phyloP scores from a whole-genome alignment of 2,113 vertebrate species.

The Forbesichthys agassizii region DNA sequence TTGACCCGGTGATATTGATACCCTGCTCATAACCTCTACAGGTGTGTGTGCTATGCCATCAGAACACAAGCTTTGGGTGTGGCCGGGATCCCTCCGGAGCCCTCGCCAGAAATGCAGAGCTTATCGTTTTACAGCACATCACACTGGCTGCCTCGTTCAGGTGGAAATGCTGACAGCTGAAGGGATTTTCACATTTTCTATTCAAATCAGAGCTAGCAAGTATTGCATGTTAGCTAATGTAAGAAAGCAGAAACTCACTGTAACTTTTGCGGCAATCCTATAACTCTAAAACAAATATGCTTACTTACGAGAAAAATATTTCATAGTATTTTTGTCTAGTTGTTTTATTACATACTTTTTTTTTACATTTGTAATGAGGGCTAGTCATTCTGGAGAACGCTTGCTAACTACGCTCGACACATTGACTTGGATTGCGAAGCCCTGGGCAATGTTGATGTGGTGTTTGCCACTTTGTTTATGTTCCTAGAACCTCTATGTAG shows the following conservation, averaged over 20 bases:
- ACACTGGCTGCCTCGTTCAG: slow-evolving; percentile 12
- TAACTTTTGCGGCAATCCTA: background rate
- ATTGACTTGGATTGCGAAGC: too few species aligned
- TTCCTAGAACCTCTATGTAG: too few species aligned
- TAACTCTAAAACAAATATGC: too few species aligned
- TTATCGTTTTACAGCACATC: slow-evolving; percentile 45
- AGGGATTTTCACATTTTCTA: slow-evolving; percentile 17
- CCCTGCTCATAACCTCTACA: slow-evolving; percentile 68
- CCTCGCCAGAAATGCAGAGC: slow-evolving; percentile 45
- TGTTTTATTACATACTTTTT: too few species aligned
- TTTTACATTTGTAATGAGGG: too few species aligned
- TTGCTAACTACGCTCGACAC: too few species aligned
- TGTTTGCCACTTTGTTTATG: too few species aligned
- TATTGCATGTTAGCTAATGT: background rate
- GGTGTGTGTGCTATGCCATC: slow-evolving; percentile 50
- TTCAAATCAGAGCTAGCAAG: background rate
- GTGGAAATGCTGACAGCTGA: slow-evolving; percentile 35
- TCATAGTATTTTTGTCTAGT: too few species aligned
- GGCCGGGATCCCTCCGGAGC: slow-evolving; percentile 45
- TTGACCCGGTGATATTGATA: slow-evolving; percentile 75
- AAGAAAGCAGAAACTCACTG: background rate
- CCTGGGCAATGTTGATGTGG: too few species aligned
- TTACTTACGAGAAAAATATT: too few species aligned
- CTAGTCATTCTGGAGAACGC: too few species aligned
- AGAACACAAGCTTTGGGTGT: slow-evolving; percentile 53